Evolutionary conservation across 1,140 invertebrate species (phyloP), one percentile per base, ranked within the genome.

Genomic region (Drosophila navojoa): DNA sequence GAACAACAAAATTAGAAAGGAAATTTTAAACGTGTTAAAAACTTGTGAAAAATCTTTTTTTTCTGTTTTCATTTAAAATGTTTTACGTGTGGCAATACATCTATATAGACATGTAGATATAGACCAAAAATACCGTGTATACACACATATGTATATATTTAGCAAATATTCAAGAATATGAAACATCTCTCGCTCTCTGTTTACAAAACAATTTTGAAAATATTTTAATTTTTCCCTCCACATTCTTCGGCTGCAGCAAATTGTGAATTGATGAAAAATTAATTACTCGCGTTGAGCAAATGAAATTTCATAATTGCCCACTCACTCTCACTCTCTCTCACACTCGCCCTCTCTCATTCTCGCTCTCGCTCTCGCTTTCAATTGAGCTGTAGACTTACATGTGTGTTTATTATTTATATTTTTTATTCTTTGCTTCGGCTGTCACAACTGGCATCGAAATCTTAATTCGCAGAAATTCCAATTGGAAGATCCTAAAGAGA

Each of bases 361-460:
- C 19, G 19, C 27, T 27, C 4, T 27, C 25, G 25, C 4, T 29
- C 35, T 27, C 7, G n/a, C 32, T 27, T 13, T 15, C 22, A 71
- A 71, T 63, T 63, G 32, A 42, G 7, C 5, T 29, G 32, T 38
- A 11, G 22, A 0, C 44, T 60, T 52, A 35, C 55, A 58, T 13
- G 15, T 38, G 40, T 22, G 54, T 32, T 19, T 11, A 32, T 42
- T 54, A 63, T 42, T 40, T 38, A 22, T 61, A 1, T 22, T 22
- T 22, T 50, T 35, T 60, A 67, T 68, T 68, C 40, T 49, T 68
- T 49, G 40, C 59, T 69, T 69, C 10, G 29, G 32, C 53, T 66
- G 61, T 66, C 69, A 58, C 61, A 55, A 42, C n/a, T 40, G 59
- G 68, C 52, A 25, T 70, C 68, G 50, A 16, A 64, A 58, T 64